These are phyloP conservation scores for Acleris sparsana DNA, from an alignment of 2,888 invertebrate genomes.

Conservation along the genomic window DNA sequence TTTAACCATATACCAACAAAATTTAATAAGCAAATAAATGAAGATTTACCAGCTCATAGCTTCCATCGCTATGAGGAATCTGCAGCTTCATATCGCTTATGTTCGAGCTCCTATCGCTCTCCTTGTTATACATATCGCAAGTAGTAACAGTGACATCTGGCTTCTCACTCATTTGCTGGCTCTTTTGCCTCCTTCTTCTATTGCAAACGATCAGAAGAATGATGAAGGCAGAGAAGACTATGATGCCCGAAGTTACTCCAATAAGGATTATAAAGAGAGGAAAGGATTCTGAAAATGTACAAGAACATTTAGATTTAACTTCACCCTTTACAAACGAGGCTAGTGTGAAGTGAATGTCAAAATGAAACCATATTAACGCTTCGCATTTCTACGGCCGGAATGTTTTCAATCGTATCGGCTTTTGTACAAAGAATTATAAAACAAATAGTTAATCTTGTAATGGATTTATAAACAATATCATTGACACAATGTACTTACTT, in stretches of 20 bases:
- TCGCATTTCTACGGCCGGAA: too few species aligned
- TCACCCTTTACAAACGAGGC: not conserved
- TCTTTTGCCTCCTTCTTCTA: constrained; percentile 83
- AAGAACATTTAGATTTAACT: constrained; percentile 2
- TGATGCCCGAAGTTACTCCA: constrained; percentile 92
- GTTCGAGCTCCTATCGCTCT: constrained; percentile 95
- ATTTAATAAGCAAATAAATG: too few species aligned
- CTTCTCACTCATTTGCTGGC: constrained; percentile 79
- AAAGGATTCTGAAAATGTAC: constrained; percentile 85
- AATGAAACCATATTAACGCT: too few species aligned
- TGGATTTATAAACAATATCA: too few species aligned
- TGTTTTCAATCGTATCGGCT: too few species aligned
- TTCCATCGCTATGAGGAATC: constrained; percentile 91
- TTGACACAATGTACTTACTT: constrained; percentile 86
- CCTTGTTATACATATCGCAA: constrained; percentile 82
- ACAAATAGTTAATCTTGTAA: too few species aligned
- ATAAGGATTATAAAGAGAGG: constrained; percentile 92
- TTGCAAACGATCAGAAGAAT: constrained; percentile 92
- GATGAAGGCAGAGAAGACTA: constrained; percentile 91
- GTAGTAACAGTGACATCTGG: constrained; percentile 81
- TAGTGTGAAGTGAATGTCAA: too few species aligned
- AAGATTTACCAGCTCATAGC: constrained; percentile 87
- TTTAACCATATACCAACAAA: too few species aligned
- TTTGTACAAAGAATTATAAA: too few species aligned
- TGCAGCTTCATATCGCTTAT: constrained; percentile 96